phyloP scores from a whole-genome alignment of 2,888 invertebrate genomes.

The Adelphocoris suturalis region DNA sequence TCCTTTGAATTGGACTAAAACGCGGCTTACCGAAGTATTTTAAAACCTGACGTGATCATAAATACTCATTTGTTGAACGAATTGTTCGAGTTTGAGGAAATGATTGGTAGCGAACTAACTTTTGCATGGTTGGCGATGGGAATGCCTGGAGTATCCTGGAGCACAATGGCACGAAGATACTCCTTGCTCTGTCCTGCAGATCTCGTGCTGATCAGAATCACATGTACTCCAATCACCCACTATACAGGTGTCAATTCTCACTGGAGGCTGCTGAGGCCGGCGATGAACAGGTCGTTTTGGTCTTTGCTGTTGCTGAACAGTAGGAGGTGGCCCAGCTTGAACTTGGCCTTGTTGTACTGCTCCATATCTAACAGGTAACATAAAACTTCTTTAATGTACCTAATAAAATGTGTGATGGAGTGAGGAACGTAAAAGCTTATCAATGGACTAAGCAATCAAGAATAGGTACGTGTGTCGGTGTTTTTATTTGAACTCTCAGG shows the following conservation, averaged over 20 bases:
- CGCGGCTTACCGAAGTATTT: too few species aligned
- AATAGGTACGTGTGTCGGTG: too few species aligned
- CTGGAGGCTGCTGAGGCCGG: constrained; percentile 85
- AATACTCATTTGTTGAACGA: background rate
- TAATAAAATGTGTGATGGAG: too few species aligned
- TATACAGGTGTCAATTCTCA: constrained; percentile 94
- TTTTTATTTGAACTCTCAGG: too few species aligned
- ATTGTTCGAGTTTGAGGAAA: background rate
- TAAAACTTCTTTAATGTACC: too few species aligned
- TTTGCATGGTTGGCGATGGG: constrained; percentile 88
- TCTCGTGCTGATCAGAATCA: constrained; percentile 91
- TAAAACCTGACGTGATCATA: too few species aligned
- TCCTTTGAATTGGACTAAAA: too few species aligned
- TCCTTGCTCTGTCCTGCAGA: constrained; percentile 90
- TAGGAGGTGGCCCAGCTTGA: background rate
- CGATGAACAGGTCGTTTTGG: constrained; percentile 79
- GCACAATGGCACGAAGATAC: constrained; percentile 94
- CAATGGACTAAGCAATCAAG: too few species aligned
- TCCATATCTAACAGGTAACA: constrained; percentile 66
- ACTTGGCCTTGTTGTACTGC: constrained; percentile 80
- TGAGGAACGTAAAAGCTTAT: too few species aligned
- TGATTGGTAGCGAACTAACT: constrained; percentile 77
- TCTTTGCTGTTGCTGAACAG: constrained; percentile 14
- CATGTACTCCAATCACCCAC: constrained; percentile 95
- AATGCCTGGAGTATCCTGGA: constrained; percentile 84